Percentiles rank a stretch among this genome's conserved stretches.
phyloP scores from a whole-genome alignment of 2,797 vertebrate species.

The Lepus oiostolus region DNA sequence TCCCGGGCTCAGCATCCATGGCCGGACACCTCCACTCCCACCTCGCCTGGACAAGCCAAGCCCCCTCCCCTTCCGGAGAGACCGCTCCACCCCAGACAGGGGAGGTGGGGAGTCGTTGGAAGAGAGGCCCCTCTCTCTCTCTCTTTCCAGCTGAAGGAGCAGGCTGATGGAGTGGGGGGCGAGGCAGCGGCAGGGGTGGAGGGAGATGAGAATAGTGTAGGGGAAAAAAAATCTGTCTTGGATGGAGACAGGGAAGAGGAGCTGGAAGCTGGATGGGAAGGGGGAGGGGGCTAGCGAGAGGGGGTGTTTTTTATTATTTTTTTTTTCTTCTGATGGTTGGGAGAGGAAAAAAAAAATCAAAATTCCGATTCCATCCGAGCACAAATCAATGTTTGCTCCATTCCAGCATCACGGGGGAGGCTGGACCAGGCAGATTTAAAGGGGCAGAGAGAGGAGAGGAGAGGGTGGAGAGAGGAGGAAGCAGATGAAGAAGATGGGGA shows the following conservation, averaged over 20 bases:
- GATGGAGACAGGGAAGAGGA: constrained; percentile 67
- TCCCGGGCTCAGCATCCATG: constrained; percentile 78
- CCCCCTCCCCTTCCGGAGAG: constrained; percentile 81
- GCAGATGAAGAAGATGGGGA: constrained; percentile 5
- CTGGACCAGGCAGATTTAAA: constrained; percentile 83
- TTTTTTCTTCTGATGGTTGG: constrained; percentile 79
- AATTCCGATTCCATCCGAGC: constrained; percentile 84
- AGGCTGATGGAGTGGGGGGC: constrained; percentile 50
- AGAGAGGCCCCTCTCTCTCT: constrained; percentile 73
- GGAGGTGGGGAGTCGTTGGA: constrained; percentile 60
- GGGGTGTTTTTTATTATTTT: constrained; percentile 81
- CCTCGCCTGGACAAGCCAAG: constrained; percentile 70
- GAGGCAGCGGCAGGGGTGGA: constrained; percentile 59
- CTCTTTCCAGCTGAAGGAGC: constrained; percentile 61
- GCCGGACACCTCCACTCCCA: constrained; percentile 79
- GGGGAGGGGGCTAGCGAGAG: constrained; percentile 70
- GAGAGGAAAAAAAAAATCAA: constrained; percentile 79
- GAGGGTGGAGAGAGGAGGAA: constrained; percentile 66
- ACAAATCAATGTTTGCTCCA: constrained; percentile 85
- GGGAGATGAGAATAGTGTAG: constrained; percentile 72
- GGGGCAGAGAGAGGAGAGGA: constrained; percentile 74
- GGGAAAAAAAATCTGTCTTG: constrained; percentile 73
- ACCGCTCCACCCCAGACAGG: constrained; percentile 69
- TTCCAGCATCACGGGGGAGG: constrained; percentile 83
- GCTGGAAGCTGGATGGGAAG: constrained; percentile 67